Conservation (phyloP, 2,113 vertebrate species). For the Sclerurus mexicanus region DNA sequence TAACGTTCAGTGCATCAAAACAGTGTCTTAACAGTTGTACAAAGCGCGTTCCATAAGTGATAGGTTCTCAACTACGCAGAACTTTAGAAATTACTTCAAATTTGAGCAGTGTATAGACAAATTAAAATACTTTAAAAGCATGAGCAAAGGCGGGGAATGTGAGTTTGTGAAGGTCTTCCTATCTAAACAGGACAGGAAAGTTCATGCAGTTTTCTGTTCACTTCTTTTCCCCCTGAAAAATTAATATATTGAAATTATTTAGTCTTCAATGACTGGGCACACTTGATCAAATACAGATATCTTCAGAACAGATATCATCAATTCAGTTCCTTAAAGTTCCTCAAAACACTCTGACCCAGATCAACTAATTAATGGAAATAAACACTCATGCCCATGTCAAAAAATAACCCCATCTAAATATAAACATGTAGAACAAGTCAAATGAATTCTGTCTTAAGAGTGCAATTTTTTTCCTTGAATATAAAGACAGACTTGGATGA, state of each 20-base stretch:
- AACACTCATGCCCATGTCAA: not conserved
- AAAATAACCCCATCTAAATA: not conserved
- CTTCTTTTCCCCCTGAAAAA: not conserved
- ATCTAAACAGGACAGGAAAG: not conserved
- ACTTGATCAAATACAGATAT: not conserved
- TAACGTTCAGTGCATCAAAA: not conserved
- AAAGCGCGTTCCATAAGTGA: not conserved
- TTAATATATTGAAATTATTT: not conserved
- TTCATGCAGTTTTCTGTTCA: not conserved
- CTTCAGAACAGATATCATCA: not conserved
- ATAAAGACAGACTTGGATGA: not conserved
- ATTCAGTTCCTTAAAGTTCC: not conserved
- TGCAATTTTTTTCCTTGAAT: not conserved
- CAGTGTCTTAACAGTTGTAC: not conserved
- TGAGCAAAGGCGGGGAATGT: not conserved
- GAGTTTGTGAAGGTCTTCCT: not conserved
- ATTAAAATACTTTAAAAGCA: not conserved
- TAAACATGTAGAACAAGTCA: not conserved
- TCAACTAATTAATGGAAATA: not conserved
- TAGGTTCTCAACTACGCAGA: not conserved
- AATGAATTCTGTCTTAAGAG: not conserved
- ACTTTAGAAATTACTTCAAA: not conserved
- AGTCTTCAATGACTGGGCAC: not conserved
- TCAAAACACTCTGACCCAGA: not conserved
- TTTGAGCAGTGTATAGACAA: not conserved